A percentile compares a stretch with the other conserved stretches of the same genome.
Evolutionary conservation across 1,140 invertebrate species (phyloP).

Genomic region (Zaprionus gabonicus): DNA sequence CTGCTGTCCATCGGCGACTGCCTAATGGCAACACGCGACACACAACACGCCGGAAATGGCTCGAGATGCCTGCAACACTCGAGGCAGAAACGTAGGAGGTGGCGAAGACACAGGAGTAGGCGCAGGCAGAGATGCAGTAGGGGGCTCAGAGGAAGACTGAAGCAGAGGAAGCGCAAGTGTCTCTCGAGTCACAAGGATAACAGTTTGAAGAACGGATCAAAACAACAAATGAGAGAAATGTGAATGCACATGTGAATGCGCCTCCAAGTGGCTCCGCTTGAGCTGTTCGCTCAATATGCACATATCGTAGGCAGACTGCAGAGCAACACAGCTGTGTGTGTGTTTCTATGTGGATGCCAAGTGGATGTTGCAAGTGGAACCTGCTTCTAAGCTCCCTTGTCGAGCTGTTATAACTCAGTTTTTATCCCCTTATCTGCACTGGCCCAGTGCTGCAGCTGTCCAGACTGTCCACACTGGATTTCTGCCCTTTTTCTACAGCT

Average conservation of each 20-base stretch:
- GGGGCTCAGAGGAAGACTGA: too few relatives aligned
- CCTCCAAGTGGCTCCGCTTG: background rate
- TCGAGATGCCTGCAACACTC: constrained; percentile 58
- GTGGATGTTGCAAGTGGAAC: background rate
- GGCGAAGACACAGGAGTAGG: too few relatives aligned
- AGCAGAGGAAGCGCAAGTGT: constrained; percentile 16
- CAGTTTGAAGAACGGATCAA: constrained; percentile 4
- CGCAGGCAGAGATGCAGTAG: background rate
- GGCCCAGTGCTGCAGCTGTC: background rate
- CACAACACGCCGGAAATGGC: constrained; percentile 61
- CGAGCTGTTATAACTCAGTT: constrained; percentile 7
- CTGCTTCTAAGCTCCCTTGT: background rate
- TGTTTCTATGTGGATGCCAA: background rate
- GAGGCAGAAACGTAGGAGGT: background rate
- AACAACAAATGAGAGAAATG: background rate
- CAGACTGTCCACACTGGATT: constrained; percentile 2
- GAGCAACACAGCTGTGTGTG: too few relatives aligned
- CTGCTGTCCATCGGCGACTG: constrained; percentile 68
- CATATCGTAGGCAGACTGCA: background rate
- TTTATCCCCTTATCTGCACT: constrained; percentile 3
- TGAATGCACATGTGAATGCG: background rate
- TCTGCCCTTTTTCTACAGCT: background rate
- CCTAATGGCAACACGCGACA: constrained; percentile 73
- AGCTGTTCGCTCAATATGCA: background rate
- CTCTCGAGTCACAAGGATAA: constrained; percentile 1